Evolutionary conservation across 2,113 vertebrate species (phyloP).

Genomic region (Colossoma macropomum): DNA sequence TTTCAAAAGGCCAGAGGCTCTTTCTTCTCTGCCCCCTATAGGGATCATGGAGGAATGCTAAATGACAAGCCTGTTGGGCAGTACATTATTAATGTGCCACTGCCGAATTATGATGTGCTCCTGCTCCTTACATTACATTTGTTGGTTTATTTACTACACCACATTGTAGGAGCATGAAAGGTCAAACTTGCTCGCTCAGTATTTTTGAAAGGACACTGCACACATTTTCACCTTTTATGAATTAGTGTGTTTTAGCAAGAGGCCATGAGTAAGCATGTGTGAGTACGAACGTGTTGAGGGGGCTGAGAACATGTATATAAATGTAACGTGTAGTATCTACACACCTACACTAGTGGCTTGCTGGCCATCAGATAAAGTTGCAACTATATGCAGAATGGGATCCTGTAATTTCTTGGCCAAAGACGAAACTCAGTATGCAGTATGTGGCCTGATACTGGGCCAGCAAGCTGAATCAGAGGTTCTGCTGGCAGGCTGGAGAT

Average conservation of each 20-base stretch:
- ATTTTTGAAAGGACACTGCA: conserved; percentile 1
- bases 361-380: neutral
- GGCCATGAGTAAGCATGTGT: conserved; percentile 13
- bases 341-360: conserved; percentile 4
- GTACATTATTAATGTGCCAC: conserved; percentile 59
- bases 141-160: conserved; percentile 42
- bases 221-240: conserved; percentile 27
- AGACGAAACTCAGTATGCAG: neutral
- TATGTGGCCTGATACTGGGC: neutral
- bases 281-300: neutral
- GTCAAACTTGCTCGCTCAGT: neutral
- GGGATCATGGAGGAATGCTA: conserved; percentile 49
- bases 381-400: conserved; percentile 8
- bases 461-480: neutral
- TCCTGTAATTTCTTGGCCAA: neutral
- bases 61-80: conserved; percentile 57
- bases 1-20: conserved; percentile 53
- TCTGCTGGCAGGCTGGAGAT: neutral
- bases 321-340: neutral
- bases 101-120: conserved; percentile 19
- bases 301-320: neutral
- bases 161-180: neutral
- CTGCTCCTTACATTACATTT: conserved; percentile 13
- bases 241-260: neutral
- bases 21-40: conserved; percentile 47